These are phyloP conservation scores for Sinosuthora webbiana DNA, from an alignment of 2,113 vertebrate genomes.

Conservation along the genomic window DNA sequence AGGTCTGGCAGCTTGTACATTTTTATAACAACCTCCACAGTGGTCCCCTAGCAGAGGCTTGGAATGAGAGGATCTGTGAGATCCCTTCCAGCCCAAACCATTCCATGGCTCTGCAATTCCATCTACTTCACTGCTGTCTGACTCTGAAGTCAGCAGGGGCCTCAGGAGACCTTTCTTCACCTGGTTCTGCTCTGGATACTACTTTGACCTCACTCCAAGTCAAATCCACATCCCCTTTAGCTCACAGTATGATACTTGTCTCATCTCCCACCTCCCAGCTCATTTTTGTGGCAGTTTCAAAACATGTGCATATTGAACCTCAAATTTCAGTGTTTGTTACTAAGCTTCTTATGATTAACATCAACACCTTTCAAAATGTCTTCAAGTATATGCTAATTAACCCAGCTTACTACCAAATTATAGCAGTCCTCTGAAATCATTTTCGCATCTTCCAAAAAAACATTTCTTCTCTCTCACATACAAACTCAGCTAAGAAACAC, in stretches of 20 bases:
- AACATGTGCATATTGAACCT: background rate
- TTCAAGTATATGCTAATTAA: background rate
- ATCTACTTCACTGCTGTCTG: background rate
- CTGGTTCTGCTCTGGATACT: background rate
- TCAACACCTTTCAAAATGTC: constrained; percentile 1
- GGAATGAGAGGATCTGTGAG: background rate
- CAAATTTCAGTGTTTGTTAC: background rate
- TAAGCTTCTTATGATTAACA: background rate
- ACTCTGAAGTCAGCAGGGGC: background rate
- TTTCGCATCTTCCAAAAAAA: background rate
- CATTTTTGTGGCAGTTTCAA: background rate
- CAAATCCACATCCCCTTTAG: background rate
- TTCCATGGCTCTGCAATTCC: background rate
- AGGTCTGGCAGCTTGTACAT: background rate
- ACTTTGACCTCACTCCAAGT: background rate
- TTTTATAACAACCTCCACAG: background rate
- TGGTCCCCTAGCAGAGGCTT: background rate
- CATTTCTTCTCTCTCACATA: background rate
- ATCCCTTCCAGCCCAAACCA: background rate
- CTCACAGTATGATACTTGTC: background rate
- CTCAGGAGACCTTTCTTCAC: background rate
- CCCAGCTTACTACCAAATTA: background rate
- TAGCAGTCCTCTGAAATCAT: background rate
- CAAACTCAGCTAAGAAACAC: background rate
- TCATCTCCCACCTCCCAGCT: background rate